phyloP scores from a whole-genome alignment of 1,140 invertebrate species.

The Batillaria attramentaria region DNA sequence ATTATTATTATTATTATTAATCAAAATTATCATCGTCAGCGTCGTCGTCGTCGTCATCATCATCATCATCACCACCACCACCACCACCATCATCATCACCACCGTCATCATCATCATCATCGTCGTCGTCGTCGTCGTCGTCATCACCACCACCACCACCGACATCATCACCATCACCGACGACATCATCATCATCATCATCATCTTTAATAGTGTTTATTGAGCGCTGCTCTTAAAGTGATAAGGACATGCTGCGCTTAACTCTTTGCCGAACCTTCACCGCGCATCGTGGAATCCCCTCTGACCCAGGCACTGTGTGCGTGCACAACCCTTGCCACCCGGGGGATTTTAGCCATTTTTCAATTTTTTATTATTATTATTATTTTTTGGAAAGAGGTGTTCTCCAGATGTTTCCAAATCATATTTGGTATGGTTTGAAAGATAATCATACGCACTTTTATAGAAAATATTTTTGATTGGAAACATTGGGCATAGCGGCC shows the following conservation, averaged over 20 bases:
- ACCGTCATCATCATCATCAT: background rate
- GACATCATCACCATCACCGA: background rate
- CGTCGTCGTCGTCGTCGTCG: background rate
- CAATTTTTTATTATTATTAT: background rate
- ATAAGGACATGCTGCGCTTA: too few species aligned
- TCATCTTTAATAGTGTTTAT: conserved; percentile 7
- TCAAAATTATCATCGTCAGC: conserved; percentile 3
- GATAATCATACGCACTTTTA: too few species aligned
- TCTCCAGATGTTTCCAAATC: too few species aligned
- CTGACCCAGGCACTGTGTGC: too few species aligned
- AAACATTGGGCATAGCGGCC: too few species aligned
- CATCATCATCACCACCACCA: conserved; percentile 12
- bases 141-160: conserved; percentile 5
- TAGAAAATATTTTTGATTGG: background rate
- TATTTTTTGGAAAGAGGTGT: background rate
- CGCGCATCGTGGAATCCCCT: too few species aligned
- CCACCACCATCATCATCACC: conserved; percentile 10
- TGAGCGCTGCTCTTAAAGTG: too few species aligned
- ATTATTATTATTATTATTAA: too few species aligned
- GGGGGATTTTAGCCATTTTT: background rate
- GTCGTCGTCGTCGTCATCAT: background rate
- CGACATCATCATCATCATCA: conserved; percentile 17
- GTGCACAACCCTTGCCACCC: background rate
- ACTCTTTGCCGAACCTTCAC: too few species aligned
- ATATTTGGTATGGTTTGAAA: too few species aligned